Evolutionary conservation across 2,888 invertebrate genomes (phyloP).

Genomic region (Perizoma flavofasciatum): DNA sequence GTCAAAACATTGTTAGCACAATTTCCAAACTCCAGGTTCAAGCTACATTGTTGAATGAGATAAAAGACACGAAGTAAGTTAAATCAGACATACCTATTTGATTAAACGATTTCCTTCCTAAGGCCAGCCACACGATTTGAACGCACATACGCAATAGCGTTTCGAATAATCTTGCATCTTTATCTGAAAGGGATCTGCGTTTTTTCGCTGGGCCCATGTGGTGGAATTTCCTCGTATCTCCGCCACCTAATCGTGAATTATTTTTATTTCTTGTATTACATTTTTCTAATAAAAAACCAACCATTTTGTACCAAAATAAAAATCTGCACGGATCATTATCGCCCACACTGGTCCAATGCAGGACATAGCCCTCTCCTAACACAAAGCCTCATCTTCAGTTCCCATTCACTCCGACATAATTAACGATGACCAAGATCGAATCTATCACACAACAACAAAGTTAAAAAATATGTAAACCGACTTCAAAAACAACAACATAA

Average conservation of each 20-base stretch:
- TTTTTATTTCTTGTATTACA: constrained; percentile 13
- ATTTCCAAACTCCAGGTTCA: constrained; percentile 7
- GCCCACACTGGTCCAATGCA: too few species aligned
- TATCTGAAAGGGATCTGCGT: constrained; percentile 84
- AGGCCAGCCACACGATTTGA: constrained; percentile 86
- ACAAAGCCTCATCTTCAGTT: too few species aligned
- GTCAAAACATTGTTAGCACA: neutral
- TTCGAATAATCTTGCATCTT: constrained; percentile 85
- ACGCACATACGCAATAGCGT: constrained; percentile 82
- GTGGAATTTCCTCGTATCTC: constrained; percentile 81
- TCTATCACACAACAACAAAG: too few species aligned
- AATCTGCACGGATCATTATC: too few species aligned
- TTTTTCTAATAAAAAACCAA: too few species aligned
- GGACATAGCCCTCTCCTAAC: too few species aligned
- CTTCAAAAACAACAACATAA: too few species aligned
- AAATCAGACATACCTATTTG: constrained; percentile 79
- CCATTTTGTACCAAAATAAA: too few species aligned
- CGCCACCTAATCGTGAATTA: constrained; percentile 59
- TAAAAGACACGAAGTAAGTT: constrained; percentile 18
- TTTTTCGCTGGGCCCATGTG: constrained; percentile 84
- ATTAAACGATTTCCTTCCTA: constrained; percentile 82
- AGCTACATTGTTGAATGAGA: constrained; percentile 11
- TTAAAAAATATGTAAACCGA: too few species aligned
- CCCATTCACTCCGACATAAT: too few species aligned
- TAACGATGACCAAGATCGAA: too few species aligned